Evolutionary conservation across 2,888 invertebrate species (phyloP), one percentile per base, ranked within the genome.

Genomic region (Zeuzera pyrina): DNA sequence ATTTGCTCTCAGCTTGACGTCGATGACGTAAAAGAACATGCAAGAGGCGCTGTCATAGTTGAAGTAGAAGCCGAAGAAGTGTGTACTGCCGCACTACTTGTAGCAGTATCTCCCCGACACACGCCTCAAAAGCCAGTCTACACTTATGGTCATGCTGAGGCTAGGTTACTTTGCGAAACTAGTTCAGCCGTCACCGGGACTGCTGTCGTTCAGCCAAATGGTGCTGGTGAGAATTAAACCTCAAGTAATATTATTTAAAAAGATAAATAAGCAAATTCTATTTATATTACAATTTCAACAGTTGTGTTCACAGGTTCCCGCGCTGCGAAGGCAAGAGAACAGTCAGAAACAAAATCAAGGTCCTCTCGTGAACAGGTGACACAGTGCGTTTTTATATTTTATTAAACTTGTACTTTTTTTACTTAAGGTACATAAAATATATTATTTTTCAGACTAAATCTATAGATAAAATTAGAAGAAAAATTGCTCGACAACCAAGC

Each of bases 51-150:
- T 0, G 86, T 93, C 1, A 86, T 93, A 36, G 91, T 93, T 0
- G 93, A 93, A 57, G 89, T 93, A 2, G 93, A 93, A 61, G 92
- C 91, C 45, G 90, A 91, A 33, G 90, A 91, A 33, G 88, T 91
- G 27, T 92, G 92, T 68, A 92, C 92, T 0, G 91, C 92, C 1
- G 89, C 91, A 4, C 90, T 91, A 0, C 69, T 93, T 33, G 73
- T 89, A 29, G 88, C 89, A 0, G 85, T 88, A 3, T 85, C 87
- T 10, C 88, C 88, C 1, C 67, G 88, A 2, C 84, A 84, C 32
- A 85, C 84, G 16, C 88, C 89, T 19, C 91, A 92, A 54, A 89
- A 89, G 23, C 91, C 92, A 0, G 85, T 93, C 1, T 93, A 92
- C 51, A 87, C 87, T 13, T 89, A 89, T 45, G 89, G 86, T 0